These are phyloP conservation scores for Agonopterix subpropinquella DNA, from an alignment of 2,888 invertebrate species.

Conservation along the genomic window DNA sequence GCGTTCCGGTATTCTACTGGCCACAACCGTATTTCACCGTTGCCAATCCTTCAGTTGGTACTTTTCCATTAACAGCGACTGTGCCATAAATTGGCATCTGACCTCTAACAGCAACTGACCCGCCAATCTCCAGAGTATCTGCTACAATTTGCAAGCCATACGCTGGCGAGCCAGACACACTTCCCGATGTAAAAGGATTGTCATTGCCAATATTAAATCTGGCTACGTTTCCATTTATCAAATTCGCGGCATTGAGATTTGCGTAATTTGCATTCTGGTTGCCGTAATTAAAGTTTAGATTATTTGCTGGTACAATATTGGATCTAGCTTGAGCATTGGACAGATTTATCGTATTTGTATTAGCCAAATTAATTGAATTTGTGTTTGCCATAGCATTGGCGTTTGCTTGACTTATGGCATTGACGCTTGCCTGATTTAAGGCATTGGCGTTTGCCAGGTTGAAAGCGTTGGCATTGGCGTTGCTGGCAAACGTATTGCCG, in stretches of 20 bases:
- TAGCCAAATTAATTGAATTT: neutral
- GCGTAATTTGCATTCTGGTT: neutral
- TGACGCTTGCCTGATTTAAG: neutral
- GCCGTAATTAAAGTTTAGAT: too few species aligned
- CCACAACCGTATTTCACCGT: constrained; percentile 34
- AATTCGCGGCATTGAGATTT: neutral
- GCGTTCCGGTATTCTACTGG: neutral
- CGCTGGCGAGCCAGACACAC: constrained; percentile 21
- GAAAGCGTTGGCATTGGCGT: neutral
- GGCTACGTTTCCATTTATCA: neutral
- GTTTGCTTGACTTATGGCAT: neutral
- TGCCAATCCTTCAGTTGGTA: constrained; percentile 40
- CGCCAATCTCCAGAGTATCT: constrained; percentile 45
- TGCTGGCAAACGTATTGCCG: neutral
- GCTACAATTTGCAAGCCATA: constrained; percentile 39
- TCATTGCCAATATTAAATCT: constrained; percentile 22
- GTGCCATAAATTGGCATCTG: constrained; percentile 44
- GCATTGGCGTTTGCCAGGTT: neutral
- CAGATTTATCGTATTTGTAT: neutral
- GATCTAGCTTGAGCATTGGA: neutral
- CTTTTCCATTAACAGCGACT: constrained; percentile 37
- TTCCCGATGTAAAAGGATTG: constrained; percentile 20
- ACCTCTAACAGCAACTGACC: constrained; percentile 40
- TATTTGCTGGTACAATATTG: too few species aligned
- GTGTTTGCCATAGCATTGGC: neutral